Conservation (phyloP, 2,113 vertebrate genomes). For the Panthera leo region DNA sequence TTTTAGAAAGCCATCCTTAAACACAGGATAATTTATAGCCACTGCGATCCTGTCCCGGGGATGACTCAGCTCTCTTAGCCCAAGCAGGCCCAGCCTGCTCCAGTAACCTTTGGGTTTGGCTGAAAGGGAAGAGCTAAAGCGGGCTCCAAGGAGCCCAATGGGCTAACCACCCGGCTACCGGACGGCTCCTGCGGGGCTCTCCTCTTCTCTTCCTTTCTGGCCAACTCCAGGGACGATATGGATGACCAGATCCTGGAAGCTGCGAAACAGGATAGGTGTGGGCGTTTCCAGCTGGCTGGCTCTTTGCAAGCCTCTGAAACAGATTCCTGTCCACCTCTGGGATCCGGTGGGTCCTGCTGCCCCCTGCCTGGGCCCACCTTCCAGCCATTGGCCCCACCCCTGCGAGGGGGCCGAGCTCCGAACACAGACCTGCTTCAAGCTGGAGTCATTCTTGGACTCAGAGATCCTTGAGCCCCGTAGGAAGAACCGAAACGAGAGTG, state of each 20-base stretch:
- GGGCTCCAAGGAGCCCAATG: background rate
- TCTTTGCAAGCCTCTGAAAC: background rate
- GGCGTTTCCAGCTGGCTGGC: background rate
- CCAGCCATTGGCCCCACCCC: rapidly evolving
- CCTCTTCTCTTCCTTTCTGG: background rate
- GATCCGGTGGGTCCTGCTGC: background rate
- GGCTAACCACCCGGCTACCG: background rate
- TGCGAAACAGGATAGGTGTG: background rate
- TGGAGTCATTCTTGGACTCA: background rate
- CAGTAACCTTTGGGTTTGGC: slow-evolving; percentile 72
- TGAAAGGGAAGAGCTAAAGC: background rate
- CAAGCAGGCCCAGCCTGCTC: slow-evolving; percentile 70
- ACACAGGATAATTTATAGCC: slow-evolving; percentile 85
- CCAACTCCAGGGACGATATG: background rate
- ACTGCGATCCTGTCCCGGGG: slow-evolving; percentile 64
- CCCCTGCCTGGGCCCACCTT: background rate
- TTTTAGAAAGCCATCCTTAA: slow-evolving; percentile 86
- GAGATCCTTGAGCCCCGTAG: background rate
- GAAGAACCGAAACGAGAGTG: background rate
- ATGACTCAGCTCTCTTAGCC: slow-evolving; percentile 78
- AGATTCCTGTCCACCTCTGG: background rate
- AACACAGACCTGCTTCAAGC: background rate
- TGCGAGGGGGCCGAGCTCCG: background rate
- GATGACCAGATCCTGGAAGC: background rate
- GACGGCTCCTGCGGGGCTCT: background rate